phyloP scores from a whole-genome alignment of 2,113 vertebrate species.

The Osmerus eperlanus region DNA sequence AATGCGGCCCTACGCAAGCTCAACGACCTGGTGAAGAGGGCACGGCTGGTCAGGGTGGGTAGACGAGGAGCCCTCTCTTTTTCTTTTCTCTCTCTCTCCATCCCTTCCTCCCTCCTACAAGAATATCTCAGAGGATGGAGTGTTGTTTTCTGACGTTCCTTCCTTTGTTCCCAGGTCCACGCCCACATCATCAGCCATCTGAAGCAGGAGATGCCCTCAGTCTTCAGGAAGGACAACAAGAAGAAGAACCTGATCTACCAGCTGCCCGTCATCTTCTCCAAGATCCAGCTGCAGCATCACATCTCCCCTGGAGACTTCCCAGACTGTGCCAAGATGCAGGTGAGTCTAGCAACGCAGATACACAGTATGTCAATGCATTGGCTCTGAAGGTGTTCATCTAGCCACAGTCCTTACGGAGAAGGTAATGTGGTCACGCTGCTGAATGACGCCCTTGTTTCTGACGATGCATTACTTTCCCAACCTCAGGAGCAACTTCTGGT shows the following conservation, averaged over 20 bases:
- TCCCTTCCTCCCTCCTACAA: not conserved
- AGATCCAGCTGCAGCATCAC: constrained; percentile 88
- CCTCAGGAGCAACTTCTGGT: constrained; percentile 82
- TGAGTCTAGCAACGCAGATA: constrained; percentile 36
- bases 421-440: no score
- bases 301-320: constrained; percentile 91
- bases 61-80: not conserved
- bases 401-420: no score
- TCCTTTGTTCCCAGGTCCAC: constrained; percentile 73
- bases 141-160: constrained; percentile 2
- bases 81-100: not conserved
- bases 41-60: constrained; percentile 84
- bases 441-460: not conserved
- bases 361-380: no score
- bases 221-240: constrained; percentile 90
- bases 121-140: not conserved
- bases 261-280: constrained; percentile 84
- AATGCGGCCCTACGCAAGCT: constrained; percentile 87
- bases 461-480: not conserved
- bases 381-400: no score
- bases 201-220: constrained; percentile 89
- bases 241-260: constrained; percentile 89
- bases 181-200: constrained; percentile 89
- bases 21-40: constrained; percentile 90
- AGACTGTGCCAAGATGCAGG: constrained; percentile 91